Evolutionary conservation across 2,888 invertebrate genomes (phyloP), one percentile per base, ranked within the genome.

Genomic region (Nebria salina): DNA sequence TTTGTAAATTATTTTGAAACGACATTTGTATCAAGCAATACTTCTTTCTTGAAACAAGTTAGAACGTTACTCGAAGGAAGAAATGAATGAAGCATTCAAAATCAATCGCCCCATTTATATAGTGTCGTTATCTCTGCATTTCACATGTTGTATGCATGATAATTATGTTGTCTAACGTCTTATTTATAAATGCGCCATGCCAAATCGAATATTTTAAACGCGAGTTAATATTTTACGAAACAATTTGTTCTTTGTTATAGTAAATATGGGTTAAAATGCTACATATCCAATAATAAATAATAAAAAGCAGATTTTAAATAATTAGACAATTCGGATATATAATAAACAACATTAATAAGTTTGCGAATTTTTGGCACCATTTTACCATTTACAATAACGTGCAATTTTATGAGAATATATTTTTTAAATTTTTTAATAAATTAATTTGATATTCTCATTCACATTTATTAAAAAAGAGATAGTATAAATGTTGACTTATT

Each of bases 1-100:
- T 85, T 84, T 72, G 26, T 54, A 54, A 54, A 54, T 7, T 13
- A 13, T 54, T 3, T 8, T 54, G 54, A 54, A 7, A 54, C 54
- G 54, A 54, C 54, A 54, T 54, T 54, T 54, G 54, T 54, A 54
- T 13, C 54, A 4, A 54, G 54, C 4, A 54, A 7, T 54, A 8
- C 4, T 0, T 54, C 54, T 13, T 54, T 13, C 13, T 54, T 54
- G 54, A 54, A 54, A 54, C 7, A 7, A 54, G 54, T 54, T 54
- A 54, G 54, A 54, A 54, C 54, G 13, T 11, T 13, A 54, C 54
- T 54, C 54, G 54, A 54, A 54, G 8, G 0, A 54, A 54, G 54
- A 54, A 54, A 54, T 54, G 54, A 54, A 54, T 54, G 54, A 54
- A 54, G 54, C 54, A 54, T 54, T 54, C 54, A 54, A 54, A 54